Conservation (phyloP, 2,888 invertebrate genomes). For the Trissoscelio sp. region DNA sequence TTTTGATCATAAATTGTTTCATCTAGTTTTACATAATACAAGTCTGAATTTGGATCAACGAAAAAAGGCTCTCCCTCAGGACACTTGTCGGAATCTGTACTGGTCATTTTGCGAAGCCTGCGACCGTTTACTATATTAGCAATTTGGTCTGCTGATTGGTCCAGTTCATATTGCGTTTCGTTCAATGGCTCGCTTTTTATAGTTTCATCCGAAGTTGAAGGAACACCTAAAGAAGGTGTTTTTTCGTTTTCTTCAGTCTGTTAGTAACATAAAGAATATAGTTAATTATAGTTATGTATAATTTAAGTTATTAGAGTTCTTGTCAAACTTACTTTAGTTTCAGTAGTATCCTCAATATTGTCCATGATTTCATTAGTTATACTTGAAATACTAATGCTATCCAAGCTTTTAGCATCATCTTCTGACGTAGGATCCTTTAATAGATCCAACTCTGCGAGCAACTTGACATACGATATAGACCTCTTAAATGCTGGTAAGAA, state of each 20-base stretch:
- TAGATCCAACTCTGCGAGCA: slow-evolving; percentile 90
- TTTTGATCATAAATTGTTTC: slow-evolving; percentile 78
- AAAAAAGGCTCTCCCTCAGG: slow-evolving; percentile 75
- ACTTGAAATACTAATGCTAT: slow-evolving; percentile 85
- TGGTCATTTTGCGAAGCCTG: slow-evolving; percentile 71
- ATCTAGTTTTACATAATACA: slow-evolving; percentile 75
- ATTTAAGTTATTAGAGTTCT: too few relatives aligned
- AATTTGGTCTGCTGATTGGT: background rate
- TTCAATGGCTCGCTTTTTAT: slow-evolving; percentile 10
- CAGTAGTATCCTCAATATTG: slow-evolving; percentile 68
- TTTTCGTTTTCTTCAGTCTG: slow-evolving; percentile 46
- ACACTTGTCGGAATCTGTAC: slow-evolving; percentile 72
- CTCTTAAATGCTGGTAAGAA: slow-evolving; percentile 88
- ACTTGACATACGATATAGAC: slow-evolving; percentile 87
- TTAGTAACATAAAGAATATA: background rate
- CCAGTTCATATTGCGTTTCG: background rate
- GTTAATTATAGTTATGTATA: too few relatives aligned
- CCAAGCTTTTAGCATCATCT: slow-evolving; percentile 85
- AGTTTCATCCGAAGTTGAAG: slow-evolving; percentile 12
- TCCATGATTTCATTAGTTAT: slow-evolving; percentile 78
- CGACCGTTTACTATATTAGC: slow-evolving; percentile 63
- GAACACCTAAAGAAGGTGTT: background rate
- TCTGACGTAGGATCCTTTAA: slow-evolving; percentile 85
- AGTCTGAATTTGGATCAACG: slow-evolving; percentile 75
- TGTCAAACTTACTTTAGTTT: slow-evolving; percentile 45